Evolutionary conservation across 1,140 invertebrate genomes (phyloP).

Genomic region (Diprion similis): DNA sequence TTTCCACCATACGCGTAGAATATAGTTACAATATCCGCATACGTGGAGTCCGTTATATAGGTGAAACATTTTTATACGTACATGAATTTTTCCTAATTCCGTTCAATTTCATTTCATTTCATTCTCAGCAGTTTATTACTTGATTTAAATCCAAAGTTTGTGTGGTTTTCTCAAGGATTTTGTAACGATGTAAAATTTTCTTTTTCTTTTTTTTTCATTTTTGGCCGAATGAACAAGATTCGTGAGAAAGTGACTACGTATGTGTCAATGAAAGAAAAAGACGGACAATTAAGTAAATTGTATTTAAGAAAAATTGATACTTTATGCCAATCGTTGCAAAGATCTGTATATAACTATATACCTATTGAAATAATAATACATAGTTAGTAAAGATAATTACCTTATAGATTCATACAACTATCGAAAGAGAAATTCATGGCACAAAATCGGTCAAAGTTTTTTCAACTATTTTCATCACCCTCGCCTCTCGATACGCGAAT

Average conservation of each 20-base stretch:
- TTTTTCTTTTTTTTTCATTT: neutral
- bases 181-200: neutral
- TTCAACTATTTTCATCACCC: neutral
- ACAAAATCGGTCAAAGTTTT: neutral
- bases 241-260: neutral
- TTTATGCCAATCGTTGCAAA: no score
- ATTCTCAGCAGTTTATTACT: neutral
- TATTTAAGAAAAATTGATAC: no score
- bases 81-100: no score
- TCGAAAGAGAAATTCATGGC: neutral
- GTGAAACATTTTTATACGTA: conserved; percentile 23
- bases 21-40: conserved; percentile 11
- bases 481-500: no score
- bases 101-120: neutral
- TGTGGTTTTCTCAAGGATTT: neutral
- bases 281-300: neutral
- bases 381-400: conserved; percentile 1
- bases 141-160: neutral
- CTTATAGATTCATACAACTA: no score
- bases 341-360: neutral
- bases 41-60: conserved; percentile 26
- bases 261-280: neutral
- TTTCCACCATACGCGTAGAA: conserved; percentile 26
- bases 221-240: neutral
- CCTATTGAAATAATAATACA: neutral